Base-by-base conservation (phyloP, 2,113 vertebrate genomes). In the Lepus americanus region DNA sequence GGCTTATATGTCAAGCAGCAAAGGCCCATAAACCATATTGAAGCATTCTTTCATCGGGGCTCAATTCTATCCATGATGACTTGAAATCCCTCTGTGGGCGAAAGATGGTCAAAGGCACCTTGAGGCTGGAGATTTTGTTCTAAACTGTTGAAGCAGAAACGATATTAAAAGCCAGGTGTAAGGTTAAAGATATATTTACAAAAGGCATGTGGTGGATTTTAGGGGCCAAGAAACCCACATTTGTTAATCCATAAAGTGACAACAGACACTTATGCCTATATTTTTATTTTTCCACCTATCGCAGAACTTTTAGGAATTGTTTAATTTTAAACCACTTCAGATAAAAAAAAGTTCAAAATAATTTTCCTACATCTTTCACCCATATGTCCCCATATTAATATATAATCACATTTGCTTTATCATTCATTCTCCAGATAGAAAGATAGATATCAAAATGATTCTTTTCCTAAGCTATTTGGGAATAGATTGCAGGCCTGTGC, bases 41-140 rank as follows among this genome's bases (percentile, higher is more conserved):
- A 95, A 96, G n/a, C 59, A 31, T 23, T 79, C 90, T 76, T 97
- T 97, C 97, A 96, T 72, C 82, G 33, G 61, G 23, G 22, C 55
- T 80, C 92, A 93, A 66, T 96, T 93, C 76, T 77, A 51, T 9
- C 67, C 79, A 25, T 19, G 36, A 17, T 79, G 74, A 79, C 0
- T 88, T 93, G 87, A 96, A 97, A 94, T 70, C 17, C 79, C 61
- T 97, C 44, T 49, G 29, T 86, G 67, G 64, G 80, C 19, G 25
- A 5, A n/a, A 69, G 80, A 51, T 19, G 20, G 79, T 25, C n/a
- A 33, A 87, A 89, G 44, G 23, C 14, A 59, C 63, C 81, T 86
- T 76, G 95, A 95, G 44, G 66, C 29, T 89, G 14, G 51, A 53
- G 66, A 87, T 4, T 25, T 69, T 55, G 36, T 59, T 69, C 69